phyloP scores from a whole-genome alignment of 2,113 vertebrate species.

The Cyprinodon brontotheroides region DNA sequence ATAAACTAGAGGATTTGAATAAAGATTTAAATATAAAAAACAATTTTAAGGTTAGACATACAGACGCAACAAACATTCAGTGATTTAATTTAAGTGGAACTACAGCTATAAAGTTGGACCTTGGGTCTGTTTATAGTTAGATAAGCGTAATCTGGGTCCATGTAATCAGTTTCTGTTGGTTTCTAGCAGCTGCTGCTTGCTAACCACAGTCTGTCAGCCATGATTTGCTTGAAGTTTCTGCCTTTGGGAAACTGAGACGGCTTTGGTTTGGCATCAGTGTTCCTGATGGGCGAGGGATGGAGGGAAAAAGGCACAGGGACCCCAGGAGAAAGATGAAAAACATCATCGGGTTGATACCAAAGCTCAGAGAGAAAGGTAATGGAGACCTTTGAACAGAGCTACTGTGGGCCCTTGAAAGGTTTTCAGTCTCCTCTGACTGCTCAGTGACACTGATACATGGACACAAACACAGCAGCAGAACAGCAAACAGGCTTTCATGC shows the following conservation, averaged over 20 bases:
- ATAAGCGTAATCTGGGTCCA: slow-evolving; percentile 24
- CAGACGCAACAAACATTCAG: neutral
- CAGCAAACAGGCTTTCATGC: slow-evolving; percentile 19
- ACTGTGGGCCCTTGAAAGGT: slow-evolving; percentile 48
- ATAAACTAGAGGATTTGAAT: neutral
- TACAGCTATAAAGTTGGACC: neutral
- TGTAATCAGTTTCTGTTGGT: slow-evolving; percentile 26
- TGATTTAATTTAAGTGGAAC: neutral
- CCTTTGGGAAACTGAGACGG: slow-evolving; percentile 44
- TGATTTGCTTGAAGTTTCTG: slow-evolving; percentile 49
- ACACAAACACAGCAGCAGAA: slow-evolving; percentile 39
- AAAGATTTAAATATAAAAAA: neutral
- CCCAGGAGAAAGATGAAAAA: slow-evolving; percentile 59
- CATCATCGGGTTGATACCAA: slow-evolving; percentile 49
- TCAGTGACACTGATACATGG: slow-evolving; percentile 37
- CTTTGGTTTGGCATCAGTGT: slow-evolving; percentile 44
- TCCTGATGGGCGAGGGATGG: slow-evolving; percentile 35
- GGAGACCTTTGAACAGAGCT: slow-evolving; percentile 50
- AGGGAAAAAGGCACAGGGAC: slow-evolving; percentile 37
- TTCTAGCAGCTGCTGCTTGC: slow-evolving; percentile 20
- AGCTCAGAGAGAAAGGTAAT: slow-evolving; percentile 44
- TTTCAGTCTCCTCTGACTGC: slow-evolving; percentile 49
- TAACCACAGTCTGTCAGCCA: slow-evolving; percentile 34
- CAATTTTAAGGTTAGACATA: neutral
- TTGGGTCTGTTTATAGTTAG: neutral